Evolutionary conservation across 2,888 invertebrate genomes (phyloP).

Genomic region (Sminthurinus aureus): DNA sequence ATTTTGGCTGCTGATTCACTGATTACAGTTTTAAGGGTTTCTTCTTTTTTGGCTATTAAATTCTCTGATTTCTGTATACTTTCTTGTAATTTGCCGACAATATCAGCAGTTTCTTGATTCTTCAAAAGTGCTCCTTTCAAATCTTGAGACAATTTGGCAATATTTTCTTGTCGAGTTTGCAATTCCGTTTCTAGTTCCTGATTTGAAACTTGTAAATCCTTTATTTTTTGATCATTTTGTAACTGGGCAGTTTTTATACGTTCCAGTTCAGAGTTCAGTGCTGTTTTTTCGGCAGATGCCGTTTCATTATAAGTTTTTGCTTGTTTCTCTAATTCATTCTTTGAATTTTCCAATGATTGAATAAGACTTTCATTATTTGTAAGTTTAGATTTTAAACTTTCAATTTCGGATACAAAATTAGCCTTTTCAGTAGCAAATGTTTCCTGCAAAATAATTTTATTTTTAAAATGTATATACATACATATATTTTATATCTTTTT

Average conservation of each 20-base stretch:
- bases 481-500: not conserved
- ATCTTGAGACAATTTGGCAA: not conserved
- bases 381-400: not conserved
- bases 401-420: not conserved
- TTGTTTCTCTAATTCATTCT: not conserved
- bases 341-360: not conserved
- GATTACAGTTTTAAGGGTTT: not conserved
- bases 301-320: not conserved
- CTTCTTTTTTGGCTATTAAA: slow-evolving; percentile 12
- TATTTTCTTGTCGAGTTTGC: not conserved
- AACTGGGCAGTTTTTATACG: not conserved
- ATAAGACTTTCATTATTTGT: not conserved
- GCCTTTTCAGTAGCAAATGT: not conserved
- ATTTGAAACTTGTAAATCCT: not conserved
- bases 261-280: not conserved
- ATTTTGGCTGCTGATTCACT: slow-evolving; percentile 4
- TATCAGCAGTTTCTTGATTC: not conserved
- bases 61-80: not conserved
- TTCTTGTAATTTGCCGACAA: not conserved
- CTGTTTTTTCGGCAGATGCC: not conserved
- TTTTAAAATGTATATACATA: not conserved
- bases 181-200: not conserved
- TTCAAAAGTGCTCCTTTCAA: not conserved
- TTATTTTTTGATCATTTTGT: not conserved
- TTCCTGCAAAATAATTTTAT: not conserved